Base-by-base conservation (phyloP, 1,140 invertebrate genomes). In the Papilio aristodemus region DNA sequence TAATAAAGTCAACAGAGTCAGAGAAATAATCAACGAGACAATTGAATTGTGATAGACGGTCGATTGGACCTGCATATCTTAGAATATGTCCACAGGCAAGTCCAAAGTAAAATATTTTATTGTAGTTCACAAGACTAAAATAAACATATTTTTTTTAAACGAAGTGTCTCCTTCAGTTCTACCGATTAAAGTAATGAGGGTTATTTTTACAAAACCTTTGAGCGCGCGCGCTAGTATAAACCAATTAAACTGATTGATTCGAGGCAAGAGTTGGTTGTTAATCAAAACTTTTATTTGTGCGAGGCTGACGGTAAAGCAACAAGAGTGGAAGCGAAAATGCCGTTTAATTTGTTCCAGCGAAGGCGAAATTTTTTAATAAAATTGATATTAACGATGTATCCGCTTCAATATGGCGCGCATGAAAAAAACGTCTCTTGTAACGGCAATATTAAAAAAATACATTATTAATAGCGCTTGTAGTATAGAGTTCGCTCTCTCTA, bases 201-300 rank as follows among this genome's bases (percentile, higher is more conserved):
- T 17, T 38, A 62, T 37, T 62, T 62, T 37, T 62, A 38, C 37
- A 37, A 37, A 19, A 38, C 9, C 27, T 32, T 32, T 8, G 36
- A 13, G 9, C 17, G 9, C 36, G 36, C 14, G 58, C 62, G 62
- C 62, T 27, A 38, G 54, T 68, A 73, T 70, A 74, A 78, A 77
- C 71, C 81, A 87, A 84, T 87, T 85, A 81, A 83, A 81, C 73
- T 84, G 76, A 85, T 84, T 84, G 80, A 80, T 83, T 76, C 76
- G 70, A 79, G 70, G 69, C 76, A 79, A 78, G 71, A 66, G 69
- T 67, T 60, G 69, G 70, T 76, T 74, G 76, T 81, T 81, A 81
- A 82, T 82, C 77, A 79, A 84, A 81, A 80, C 80, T 76, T 78
- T 79, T 73, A 74, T 76, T 74, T 73, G 62, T 50, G 67, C 59